Percentiles rank a stretch among this genome's conserved stretches.
These are phyloP conservation scores for Agelastica alni DNA, from an alignment of 2,888 invertebrate species.

Conservation along the genomic window DNA sequence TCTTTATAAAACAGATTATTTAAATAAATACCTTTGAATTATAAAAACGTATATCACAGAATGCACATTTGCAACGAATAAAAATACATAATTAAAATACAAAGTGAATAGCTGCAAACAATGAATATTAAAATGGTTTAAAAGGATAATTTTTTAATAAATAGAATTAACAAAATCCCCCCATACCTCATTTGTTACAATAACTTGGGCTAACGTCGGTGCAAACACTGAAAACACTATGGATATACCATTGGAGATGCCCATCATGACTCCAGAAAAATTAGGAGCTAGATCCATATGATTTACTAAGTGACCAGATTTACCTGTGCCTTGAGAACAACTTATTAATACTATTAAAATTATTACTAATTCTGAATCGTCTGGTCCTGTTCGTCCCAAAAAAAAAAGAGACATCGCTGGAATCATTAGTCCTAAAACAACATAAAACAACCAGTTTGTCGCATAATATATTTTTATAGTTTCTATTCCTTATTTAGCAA, in stretches of 20 bases:
- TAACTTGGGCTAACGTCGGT: conserved; percentile 70
- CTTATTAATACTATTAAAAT: conserved; percentile 70
- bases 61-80: too few relatives aligned
- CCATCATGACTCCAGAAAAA: conserved; percentile 82
- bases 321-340: conserved; percentile 73
- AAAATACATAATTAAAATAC: too few relatives aligned
- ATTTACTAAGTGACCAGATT: conserved; percentile 75
- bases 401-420: conserved; percentile 71
- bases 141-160: too few relatives aligned
- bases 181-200: conserved; percentile 71
- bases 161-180: too few relatives aligned
- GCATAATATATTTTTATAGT: too few relatives aligned
- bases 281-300: conserved; percentile 85
- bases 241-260: conserved; percentile 78
- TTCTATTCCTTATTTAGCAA: too few relatives aligned
- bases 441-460: too few relatives aligned
- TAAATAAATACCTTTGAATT: too few relatives aligned
- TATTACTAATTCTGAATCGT: conserved; percentile 62
- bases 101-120: too few relatives aligned
- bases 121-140: too few relatives aligned
- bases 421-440: conserved; percentile 55
- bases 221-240: conserved; percentile 79
- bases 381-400: conserved; percentile 55
- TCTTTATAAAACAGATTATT: too few relatives aligned
- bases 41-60: too few relatives aligned